Evolutionary conservation across 2,113 vertebrate species (phyloP).

Genomic region (Carollia perspicillata): DNA sequence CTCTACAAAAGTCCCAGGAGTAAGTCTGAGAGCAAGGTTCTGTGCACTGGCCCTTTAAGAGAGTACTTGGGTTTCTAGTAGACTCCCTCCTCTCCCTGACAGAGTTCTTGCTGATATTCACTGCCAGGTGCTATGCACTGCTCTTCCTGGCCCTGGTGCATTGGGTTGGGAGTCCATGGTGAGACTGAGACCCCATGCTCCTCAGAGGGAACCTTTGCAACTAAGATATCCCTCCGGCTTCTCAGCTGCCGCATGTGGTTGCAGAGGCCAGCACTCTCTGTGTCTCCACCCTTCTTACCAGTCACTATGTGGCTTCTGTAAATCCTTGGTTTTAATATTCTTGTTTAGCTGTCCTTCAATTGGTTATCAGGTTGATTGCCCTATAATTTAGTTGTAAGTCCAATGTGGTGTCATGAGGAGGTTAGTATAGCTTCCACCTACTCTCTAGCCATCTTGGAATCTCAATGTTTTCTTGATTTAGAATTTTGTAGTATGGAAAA

Average conservation of each 20-base stretch:
- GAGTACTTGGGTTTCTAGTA: neutral
- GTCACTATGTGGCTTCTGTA: neutral
- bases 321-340: neutral
- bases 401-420: neutral
- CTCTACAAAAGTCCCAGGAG: neutral
- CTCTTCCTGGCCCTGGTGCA: neutral
- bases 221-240: neutral
- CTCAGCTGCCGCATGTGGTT: neutral
- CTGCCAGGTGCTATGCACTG: neutral
- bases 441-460: neutral
- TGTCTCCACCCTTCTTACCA: neutral
- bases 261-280: neutral
- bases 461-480: constrained; percentile 36
- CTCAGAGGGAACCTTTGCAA: neutral
- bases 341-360: neutral
- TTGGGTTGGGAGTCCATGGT: neutral
- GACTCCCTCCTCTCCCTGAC: neutral
- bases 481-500: neutral
- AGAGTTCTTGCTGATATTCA: neutral
- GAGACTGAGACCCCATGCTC: neutral
- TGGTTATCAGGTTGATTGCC: neutral
- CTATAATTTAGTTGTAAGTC: neutral
- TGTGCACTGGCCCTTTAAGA: neutral
- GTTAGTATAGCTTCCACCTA: neutral
- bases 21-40: neutral